Percentiles rank a stretch among this genome's conserved stretches.
phyloP scores from a whole-genome alignment of 2,113 vertebrate species.

The Periophthalmodon schlosseri region DNA sequence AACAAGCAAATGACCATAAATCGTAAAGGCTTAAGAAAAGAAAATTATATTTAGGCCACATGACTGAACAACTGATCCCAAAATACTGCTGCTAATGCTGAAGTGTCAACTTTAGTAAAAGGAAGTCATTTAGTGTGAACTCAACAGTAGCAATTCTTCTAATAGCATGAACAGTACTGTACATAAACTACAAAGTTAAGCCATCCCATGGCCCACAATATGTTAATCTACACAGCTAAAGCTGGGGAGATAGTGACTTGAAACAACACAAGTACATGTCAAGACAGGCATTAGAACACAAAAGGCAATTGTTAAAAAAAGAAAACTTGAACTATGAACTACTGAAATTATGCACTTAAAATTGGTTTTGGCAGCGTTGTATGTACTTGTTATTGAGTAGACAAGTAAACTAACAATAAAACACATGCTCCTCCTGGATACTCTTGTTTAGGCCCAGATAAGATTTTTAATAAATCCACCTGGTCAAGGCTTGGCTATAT shows the following conservation, averaged over 20 bases:
- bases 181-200: slow-evolving; percentile 35
- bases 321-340: slow-evolving; percentile 20
- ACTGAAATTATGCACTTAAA: slow-evolving; percentile 36
- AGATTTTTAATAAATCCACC: slow-evolving; percentile 34
- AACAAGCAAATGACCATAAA: slow-evolving; percentile 30
- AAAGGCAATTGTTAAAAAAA: slow-evolving; percentile 55
- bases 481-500: slow-evolving; percentile 43
- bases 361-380: slow-evolving; percentile 41
- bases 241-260: slow-evolving; percentile 51
- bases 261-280: slow-evolving; percentile 65
- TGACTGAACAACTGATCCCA: slow-evolving; percentile 8
- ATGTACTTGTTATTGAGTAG: slow-evolving; percentile 34
- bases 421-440: slow-evolving; percentile 3
- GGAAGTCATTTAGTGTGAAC: slow-evolving; percentile 12
- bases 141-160: neutral
- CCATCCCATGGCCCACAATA: slow-evolving; percentile 17
- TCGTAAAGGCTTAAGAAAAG: slow-evolving; percentile 16
- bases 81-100: slow-evolving; percentile 46
- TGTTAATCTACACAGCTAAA: slow-evolving; percentile 23
- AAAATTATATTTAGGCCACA: slow-evolving; percentile 27
- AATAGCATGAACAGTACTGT: slow-evolving; percentile 10
- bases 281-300: slow-evolving; percentile 57
- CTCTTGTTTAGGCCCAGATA: slow-evolving; percentile 27
- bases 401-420: neutral
- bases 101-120: neutral